Base-by-base conservation (phyloP, 2,888 invertebrate species). In the Caenorhabditis becei region DNA sequence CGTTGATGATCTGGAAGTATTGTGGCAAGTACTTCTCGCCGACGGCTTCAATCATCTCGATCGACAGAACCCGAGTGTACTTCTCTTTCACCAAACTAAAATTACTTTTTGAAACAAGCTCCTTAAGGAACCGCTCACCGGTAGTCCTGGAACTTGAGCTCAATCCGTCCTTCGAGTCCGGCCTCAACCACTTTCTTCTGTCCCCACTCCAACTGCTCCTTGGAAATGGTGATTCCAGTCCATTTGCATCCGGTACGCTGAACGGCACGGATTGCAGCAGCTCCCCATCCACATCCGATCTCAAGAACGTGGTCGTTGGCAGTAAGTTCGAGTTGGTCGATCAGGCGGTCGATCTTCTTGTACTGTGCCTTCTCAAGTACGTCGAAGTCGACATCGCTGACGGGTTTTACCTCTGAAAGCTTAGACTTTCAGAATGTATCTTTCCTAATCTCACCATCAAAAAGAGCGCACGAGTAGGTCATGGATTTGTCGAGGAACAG, bases 11-110 rank as follows among this genome's bases (percentile, higher is more conserved):
- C 62, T 83, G 79, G 81, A 89, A 89, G 72, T 87, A 89, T 37
- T 80, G 77, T 14, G 88, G 87, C 32, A 89, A 82, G 77, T 84
- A 89, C 37, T 86, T 81, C 56, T 88, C 84, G 3, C 89, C 89
- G 16, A 89, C 89, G 1, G 88, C 88, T 77, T 89, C 89, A 74
- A 89, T 88, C 89, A 89, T 89, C 61, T 89, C 89, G 16, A 89
- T 81, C 0, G 88, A 85, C 24, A 89, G 18, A 1, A 89, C 72
- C 20, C 83, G 82, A 35, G 84, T 81, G 80, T 83, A 89, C 35
- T 65, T 77, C 35, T 85, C 88, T 11, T 65, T 77, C 51, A 83
- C 86, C 61, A 86, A 49, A 71, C 89, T 89, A 71, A 47, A 72
- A 69, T 18, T 2, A 16, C 18, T 41, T 14, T n/a, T n/a, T n/a